Conservation (phyloP, 2,888 invertebrate genomes). For the Ichneumoninae sp. region DNA sequence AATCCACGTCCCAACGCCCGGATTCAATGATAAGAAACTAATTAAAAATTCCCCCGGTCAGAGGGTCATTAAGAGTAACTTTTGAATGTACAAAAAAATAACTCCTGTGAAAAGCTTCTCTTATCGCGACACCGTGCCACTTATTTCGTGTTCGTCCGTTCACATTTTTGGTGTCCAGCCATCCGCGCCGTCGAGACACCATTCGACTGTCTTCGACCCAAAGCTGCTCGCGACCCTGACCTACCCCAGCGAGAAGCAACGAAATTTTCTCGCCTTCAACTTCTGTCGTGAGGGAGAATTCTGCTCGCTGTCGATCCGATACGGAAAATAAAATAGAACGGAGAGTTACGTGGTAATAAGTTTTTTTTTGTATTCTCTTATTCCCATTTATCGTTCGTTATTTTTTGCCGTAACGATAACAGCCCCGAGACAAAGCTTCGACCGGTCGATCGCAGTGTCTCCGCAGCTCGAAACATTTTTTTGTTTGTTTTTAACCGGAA, state of each 20-base stretch:
- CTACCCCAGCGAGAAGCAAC: neutral
- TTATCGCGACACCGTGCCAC: conserved; percentile 19
- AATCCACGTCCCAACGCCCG: conserved; percentile 17
- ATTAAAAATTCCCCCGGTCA: conserved; percentile 53
- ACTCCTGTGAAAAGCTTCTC: conserved; percentile 30
- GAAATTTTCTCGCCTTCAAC: neutral
- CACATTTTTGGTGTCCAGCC: conserved; percentile 1
- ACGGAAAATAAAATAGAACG: neutral
- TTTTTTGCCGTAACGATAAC: no score
- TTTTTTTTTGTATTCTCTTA: neutral
- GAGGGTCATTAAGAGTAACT: conserved; percentile 42
- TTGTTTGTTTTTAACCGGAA: neutral
- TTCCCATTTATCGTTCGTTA: neutral
- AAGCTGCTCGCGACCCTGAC: conserved; percentile 10
- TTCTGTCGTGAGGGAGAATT: neutral
- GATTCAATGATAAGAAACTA: conserved; percentile 61
- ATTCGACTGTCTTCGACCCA: conserved; percentile 1
- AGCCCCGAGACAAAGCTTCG: neutral
- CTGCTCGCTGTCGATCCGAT: neutral
- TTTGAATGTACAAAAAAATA: neutral
- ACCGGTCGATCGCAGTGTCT: neutral
- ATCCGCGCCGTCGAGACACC: neutral
- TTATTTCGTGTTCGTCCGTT: conserved; percentile 6
- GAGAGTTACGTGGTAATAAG: neutral
- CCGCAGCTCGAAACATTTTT: neutral